A percentile compares a stretch with the other conserved stretches of the same genome.
Conservation (phyloP, 2,888 invertebrate species). For the Ennomos erosarius region DNA sequence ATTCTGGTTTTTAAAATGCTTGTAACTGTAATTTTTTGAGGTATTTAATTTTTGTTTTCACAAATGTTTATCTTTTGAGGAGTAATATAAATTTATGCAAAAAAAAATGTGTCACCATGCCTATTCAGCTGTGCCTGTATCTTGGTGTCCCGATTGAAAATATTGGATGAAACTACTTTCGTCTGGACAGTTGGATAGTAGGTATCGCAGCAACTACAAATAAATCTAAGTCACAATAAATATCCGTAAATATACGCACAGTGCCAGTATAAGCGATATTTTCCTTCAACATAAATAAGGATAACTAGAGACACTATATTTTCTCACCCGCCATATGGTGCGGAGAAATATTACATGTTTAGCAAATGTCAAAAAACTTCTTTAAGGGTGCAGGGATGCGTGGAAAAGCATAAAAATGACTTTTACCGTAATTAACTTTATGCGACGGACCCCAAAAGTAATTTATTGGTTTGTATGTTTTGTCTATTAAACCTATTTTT, state of each 20-base stretch:
- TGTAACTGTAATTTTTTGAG: too few species aligned
- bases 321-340: not conserved
- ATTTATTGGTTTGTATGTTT: constrained; percentile 23
- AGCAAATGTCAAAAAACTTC: constrained; percentile 58
- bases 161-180: too few species aligned
- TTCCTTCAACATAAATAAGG: constrained; percentile 18
- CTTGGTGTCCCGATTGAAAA: too few species aligned
- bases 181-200: too few species aligned
- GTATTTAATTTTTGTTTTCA: too few species aligned
- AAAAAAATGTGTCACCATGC: too few species aligned
- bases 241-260: constrained; percentile 1
- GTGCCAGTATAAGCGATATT: constrained; percentile 13
- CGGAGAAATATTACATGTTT: constrained; percentile 33
- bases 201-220: not conserved
- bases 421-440: constrained; percentile 47
- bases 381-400: constrained; percentile 48
- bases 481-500: not conserved
- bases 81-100: too few species aligned
- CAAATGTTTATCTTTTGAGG: too few species aligned
- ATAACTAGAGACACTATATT: constrained; percentile 16
- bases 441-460: constrained; percentile 41
- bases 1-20: too few species aligned
- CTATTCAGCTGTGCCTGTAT: too few species aligned
- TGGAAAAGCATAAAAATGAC: constrained; percentile 60
- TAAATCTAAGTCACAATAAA: constrained; percentile 16